Base-by-base conservation (phyloP, 2,888 invertebrate genomes). In the Seladonia tumulorum region DNA sequence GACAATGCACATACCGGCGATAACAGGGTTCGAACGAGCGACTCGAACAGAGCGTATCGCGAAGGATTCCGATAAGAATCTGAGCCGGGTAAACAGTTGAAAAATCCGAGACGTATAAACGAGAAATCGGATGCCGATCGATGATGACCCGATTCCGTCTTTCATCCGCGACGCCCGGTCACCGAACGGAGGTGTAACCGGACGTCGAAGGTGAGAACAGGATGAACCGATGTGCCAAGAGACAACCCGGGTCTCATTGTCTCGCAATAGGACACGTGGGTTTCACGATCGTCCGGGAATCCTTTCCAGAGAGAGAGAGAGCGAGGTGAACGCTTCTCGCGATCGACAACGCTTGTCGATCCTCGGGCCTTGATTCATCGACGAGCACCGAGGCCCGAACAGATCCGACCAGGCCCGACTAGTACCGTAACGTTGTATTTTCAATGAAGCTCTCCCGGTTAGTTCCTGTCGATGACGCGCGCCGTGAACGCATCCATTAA, bases 381-480 rank as follows among this genome's bases (percentile, higher is more conserved):
- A 18, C 53, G 57, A 72, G 66, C 76, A 78, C 57, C 49, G 78
- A 57, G 66, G 10, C 53, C n/a, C 53, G 53, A 53, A 53, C 53
- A 53, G 53, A 2, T 3, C 45, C 45, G 45, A 45, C 12, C 45
- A 45, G 45, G 22, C 49, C 49, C 75, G 63, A 71, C 63, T 25
- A 14, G 79, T 79, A 85, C 79, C 79, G 84, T 83, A 53, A 83
- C 84, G 45, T n/a, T 66, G 84, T 79, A 79, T 79, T 85, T 78
- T 83, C 84, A 85, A 83, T 79, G 84, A 83, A 78, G 78, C 84
- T 71, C 25, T 53, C 66, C 16, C 18, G 39, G 75, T 53, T 45
- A 85, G 84, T 85, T 85, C 84, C 84, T 78, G 84, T 85, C 84
- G 84, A 83, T 85, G 84, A 85, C 84, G 84, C 74, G 83, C 35